phyloP scores from a whole-genome alignment of 2,888 invertebrate genomes.

The Lordiphosa andalusiaca region DNA sequence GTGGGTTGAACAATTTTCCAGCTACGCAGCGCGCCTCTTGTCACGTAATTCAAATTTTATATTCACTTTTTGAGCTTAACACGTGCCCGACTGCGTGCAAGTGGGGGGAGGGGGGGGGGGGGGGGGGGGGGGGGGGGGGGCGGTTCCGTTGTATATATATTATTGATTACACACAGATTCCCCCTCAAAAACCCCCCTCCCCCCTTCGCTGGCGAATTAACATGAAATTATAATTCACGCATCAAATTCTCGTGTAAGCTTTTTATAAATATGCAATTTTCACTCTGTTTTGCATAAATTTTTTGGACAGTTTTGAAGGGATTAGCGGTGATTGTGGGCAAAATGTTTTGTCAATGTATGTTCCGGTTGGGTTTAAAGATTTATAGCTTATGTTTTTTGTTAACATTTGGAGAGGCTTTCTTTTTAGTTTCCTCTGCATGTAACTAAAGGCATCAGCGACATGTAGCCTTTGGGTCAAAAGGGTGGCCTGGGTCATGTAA shows the following conservation, averaged over 20 bases:
- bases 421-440: too few relatives aligned
- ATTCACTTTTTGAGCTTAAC: constrained; percentile 51
- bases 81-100: constrained; percentile 28
- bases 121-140: too few relatives aligned
- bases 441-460: too few relatives aligned
- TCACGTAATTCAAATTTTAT: constrained; percentile 76
- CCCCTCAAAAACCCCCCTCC: constrained; percentile 5
- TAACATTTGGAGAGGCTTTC: too few relatives aligned
- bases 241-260: constrained; percentile 37
- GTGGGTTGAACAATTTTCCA: constrained; percentile 25
- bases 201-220: constrained; percentile 44
- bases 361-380: too few relatives aligned
- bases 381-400: too few relatives aligned
- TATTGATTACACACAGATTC: constrained; percentile 55
- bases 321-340: constrained; percentile 2
- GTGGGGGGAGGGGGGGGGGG: too few relatives aligned
- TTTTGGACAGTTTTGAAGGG: constrained; percentile 10
- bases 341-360: constrained; percentile 38
- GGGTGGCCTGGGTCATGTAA: constrained; percentile 37
- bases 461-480: constrained; percentile 10
- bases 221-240: constrained; percentile 65
- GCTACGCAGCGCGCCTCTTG: constrained; percentile 39
- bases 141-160: constrained; percentile 47
- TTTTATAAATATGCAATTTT: constrained; percentile 59
- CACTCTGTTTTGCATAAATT: constrained; percentile 55